Evolutionary conservation across 1,140 invertebrate species (phyloP).

Genomic region (Potamilus streckersoni): DNA sequence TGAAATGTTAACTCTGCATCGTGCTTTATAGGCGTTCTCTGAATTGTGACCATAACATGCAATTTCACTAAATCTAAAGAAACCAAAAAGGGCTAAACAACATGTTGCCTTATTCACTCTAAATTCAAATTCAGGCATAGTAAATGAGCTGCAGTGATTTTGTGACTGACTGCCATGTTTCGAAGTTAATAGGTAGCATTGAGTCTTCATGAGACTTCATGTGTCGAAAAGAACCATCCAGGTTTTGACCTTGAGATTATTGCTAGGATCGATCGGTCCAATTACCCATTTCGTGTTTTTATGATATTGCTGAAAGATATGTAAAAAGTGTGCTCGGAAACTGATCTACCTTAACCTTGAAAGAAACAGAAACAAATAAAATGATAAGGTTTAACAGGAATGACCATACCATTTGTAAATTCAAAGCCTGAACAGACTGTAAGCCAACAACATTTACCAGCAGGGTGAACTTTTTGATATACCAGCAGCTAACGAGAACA

Average conservation of each 20-base stretch:
- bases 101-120: constrained; percentile 1
- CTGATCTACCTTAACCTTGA: background rate
- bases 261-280: no score
- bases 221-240: background rate
- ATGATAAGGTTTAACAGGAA: background rate
- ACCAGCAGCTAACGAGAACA: background rate
- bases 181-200: background rate
- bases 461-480: background rate
- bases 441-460: background rate
- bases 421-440: background rate
- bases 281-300: background rate
- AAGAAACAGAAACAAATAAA: constrained; percentile 2
- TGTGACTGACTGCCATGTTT: background rate
- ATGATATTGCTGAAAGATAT: background rate
- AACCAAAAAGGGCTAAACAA: constrained; percentile 6
- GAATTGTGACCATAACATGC: background rate
- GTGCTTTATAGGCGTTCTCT: no score
- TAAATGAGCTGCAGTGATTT: background rate
- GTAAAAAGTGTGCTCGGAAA: background rate
- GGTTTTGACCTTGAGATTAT: background rate
- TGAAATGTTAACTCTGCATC: no score
- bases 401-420: background rate
- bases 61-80: constrained; percentile 5
- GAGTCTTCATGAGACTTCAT: background rate
- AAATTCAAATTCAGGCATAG: background rate